phyloP scores from a whole-genome alignment of 2,113 vertebrate genomes.

The Dissostichus mawsoni region DNA sequence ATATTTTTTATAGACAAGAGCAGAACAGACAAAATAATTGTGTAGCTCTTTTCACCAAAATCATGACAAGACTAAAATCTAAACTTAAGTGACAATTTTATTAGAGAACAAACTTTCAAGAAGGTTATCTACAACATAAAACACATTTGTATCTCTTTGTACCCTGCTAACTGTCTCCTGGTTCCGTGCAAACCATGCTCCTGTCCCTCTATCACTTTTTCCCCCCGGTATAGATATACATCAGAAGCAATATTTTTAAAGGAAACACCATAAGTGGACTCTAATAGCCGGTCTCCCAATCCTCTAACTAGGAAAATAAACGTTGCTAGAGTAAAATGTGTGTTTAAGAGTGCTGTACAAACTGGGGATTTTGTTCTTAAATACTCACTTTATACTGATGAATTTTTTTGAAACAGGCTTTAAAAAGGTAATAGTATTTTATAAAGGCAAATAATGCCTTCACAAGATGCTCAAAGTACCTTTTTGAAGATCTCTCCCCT shows the following conservation, averaged over 20 bases:
- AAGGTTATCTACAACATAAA: not conserved
- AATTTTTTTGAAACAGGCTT: not conserved
- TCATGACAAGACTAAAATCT: not conserved
- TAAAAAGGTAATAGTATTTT: not conserved
- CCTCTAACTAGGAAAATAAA: constrained; percentile 61
- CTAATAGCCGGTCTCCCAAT: constrained; percentile 39
- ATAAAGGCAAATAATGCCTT: constrained; percentile 21
- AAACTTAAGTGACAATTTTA: not conserved
- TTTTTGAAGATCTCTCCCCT: not conserved
- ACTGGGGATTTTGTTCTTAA: not conserved
- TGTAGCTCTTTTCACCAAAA: not conserved
- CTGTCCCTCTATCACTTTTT: constrained; percentile 3
- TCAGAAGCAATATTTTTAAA: constrained; percentile 60
- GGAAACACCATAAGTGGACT: constrained; percentile 48
- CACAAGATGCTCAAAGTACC: constrained; percentile 56
- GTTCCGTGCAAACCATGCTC: not conserved
- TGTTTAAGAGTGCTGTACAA: constrained; percentile 5
- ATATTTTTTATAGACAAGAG: constrained; percentile 1
- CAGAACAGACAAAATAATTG: not conserved
- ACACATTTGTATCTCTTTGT: not conserved
- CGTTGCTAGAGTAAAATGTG: constrained; percentile 5
- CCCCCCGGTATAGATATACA: constrained; percentile 20
- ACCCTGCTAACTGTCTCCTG: not conserved
- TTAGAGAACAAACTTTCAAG: not conserved
- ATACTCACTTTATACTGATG: constrained; percentile 16